phyloP scores from a whole-genome alignment of 1,140 invertebrate species.

The Aphaenogaster ashmeadi region DNA sequence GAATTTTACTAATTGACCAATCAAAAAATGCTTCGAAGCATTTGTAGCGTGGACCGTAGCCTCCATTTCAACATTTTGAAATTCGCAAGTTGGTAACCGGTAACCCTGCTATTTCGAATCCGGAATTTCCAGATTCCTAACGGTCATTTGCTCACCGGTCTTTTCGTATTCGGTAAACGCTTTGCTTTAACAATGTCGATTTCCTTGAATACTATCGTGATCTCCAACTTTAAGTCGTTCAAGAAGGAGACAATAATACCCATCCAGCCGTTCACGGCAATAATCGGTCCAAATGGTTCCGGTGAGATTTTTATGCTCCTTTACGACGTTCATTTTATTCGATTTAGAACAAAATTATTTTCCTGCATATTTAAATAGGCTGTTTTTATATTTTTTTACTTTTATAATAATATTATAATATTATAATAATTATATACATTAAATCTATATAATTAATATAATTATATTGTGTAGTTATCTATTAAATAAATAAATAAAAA shows the following conservation, averaged over 20 bases:
- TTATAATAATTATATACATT: not conserved
- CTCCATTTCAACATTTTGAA: not conserved
- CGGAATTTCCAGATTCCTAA: not conserved
- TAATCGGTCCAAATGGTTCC: conserved; percentile 97
- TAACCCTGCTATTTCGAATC: not conserved
- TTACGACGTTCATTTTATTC: not conserved
- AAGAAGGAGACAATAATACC: no score
- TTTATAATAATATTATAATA: not conserved
- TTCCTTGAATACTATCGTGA: conserved; percentile 95
- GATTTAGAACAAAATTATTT: not conserved
- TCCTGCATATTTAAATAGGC: not conserved
- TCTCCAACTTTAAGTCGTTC: conserved; percentile 99
- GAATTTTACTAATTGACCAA: no score
- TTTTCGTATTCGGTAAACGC: not conserved
- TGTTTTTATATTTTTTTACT: conserved; percentile 5
- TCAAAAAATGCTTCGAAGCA: no score
- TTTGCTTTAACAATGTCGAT: conserved; percentile 3
- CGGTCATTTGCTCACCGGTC: not conserved
- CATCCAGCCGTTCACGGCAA: no score
- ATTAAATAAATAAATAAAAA: no score
- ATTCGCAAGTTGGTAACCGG: not conserved
- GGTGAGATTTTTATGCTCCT: conserved; percentile 87
- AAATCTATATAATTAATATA: not conserved
- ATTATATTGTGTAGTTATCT: not conserved
- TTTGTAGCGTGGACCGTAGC: no score